Conservation (phyloP, 2,797 vertebrate species). For the Mormyrus proboscirostris region DNA sequence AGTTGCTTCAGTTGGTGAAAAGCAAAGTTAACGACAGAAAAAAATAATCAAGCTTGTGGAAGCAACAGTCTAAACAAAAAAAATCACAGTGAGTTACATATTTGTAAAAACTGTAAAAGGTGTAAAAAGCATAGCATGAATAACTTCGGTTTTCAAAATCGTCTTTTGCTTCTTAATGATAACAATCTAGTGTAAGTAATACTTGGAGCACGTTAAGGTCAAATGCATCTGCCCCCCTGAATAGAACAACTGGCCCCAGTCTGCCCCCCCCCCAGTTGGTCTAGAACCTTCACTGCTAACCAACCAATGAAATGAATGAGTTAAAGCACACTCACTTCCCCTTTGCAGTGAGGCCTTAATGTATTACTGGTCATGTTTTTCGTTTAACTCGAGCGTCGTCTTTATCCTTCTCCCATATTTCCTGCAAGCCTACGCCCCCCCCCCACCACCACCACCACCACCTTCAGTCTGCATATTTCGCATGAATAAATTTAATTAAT, state of each 20-base stretch:
- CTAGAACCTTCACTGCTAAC: not conserved
- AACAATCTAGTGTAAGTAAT: not conserved
- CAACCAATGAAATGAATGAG: not conserved
- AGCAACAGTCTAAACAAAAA: not conserved
- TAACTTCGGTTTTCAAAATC: not conserved
- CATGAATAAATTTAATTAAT: constrained; percentile 19
- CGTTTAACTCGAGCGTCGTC: not conserved
- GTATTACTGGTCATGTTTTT: not conserved
- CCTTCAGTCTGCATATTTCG: not conserved
- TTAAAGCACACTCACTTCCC: not conserved
- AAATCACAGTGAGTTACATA: not conserved
- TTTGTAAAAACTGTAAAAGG: not conserved
- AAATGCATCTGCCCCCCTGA: not conserved
- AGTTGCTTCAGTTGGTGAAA: not conserved
- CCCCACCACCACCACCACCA: not conserved
- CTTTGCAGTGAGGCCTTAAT: not conserved
- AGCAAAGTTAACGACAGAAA: not conserved
- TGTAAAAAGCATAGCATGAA: not conserved
- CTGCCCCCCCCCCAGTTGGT: not conserved
- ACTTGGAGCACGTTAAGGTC: not conserved
- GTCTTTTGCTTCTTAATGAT: not conserved
- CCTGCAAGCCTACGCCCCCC: not conserved
- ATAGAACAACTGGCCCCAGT: not conserved
- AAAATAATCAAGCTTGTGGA: not conserved
- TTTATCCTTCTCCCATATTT: not conserved